phyloP scores from a whole-genome alignment of 2,797 vertebrate species.

The Steatocranus sp. region DNA sequence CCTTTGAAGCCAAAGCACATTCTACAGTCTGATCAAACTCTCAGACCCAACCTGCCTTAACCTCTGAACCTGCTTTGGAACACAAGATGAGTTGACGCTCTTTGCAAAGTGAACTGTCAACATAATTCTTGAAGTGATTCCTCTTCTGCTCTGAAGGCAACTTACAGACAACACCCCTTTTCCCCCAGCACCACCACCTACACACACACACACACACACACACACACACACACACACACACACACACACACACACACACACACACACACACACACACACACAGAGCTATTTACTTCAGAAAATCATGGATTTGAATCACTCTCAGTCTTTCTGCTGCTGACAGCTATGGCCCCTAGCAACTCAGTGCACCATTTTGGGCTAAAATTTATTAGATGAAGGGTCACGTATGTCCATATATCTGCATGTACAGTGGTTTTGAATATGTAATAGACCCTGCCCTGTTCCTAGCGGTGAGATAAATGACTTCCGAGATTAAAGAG shows the following conservation, averaged over 20 bases:
- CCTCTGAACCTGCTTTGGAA: slow-evolving; percentile 47
- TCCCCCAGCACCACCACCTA: accelerated
- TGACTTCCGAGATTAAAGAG: slow-evolving; percentile 63
- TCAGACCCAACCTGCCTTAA: slow-evolving; percentile 26
- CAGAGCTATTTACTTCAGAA: background rate
- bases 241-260: background rate
- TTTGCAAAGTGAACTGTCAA: slow-evolving; percentile 65
- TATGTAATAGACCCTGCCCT: slow-evolving; percentile 48
- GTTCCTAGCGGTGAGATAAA: slow-evolving; percentile 59
- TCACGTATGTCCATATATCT: slow-evolving; percentile 54
- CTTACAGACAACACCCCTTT: background rate
- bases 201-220: background rate
- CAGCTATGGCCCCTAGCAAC: slow-evolving; percentile 30
- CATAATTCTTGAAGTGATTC: slow-evolving; percentile 58
- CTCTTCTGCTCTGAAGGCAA: slow-evolving; percentile 39
- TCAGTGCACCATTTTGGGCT: slow-evolving; percentile 48
- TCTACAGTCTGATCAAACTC: slow-evolving; percentile 50
- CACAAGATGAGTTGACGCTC: slow-evolving; percentile 51
- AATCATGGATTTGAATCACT: slow-evolving; percentile 39
- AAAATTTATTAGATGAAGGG: slow-evolving; percentile 57
- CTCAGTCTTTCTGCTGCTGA: background rate
- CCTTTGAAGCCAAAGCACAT: slow-evolving; percentile 43
- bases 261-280: background rate
- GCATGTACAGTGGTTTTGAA: slow-evolving; percentile 42
- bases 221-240: background rate